phyloP scores from a whole-genome alignment of 2,797 vertebrate genomes.

The Lateolabrax maculatus region DNA sequence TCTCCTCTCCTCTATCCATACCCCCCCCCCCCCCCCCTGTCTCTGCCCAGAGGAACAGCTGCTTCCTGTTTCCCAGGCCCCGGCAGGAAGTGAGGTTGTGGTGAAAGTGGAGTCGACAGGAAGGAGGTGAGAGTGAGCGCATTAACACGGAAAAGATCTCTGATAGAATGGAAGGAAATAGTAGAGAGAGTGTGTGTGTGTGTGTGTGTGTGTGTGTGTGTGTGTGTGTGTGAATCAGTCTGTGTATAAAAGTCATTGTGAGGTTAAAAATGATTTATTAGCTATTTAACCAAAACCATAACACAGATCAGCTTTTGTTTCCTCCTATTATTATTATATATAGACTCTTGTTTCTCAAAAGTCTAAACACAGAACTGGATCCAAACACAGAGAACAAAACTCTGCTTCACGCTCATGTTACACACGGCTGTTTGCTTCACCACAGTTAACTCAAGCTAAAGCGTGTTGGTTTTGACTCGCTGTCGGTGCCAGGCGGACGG shows the following conservation, averaged over 20 bases:
- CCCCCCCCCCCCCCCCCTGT: no score
- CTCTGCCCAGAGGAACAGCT: slow-evolving; percentile 34
- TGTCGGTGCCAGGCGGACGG: no score
- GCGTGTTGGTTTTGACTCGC: background rate
- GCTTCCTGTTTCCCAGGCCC: slow-evolving; percentile 67
- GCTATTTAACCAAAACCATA: background rate
- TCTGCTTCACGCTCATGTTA: background rate
- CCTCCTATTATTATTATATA: background rate
- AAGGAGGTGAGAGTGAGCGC: slow-evolving; percentile 25
- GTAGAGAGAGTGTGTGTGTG: background rate
- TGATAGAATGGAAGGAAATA: slow-evolving; percentile 32
- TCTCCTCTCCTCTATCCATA: no score
- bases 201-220: background rate
- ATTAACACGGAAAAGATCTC: slow-evolving; percentile 22
- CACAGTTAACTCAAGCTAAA: no score
- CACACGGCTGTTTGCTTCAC: no score
- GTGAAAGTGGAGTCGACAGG: slow-evolving; percentile 58
- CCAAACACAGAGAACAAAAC: background rate
- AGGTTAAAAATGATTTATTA: slow-evolving; percentile 3
- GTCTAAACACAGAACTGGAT: background rate
- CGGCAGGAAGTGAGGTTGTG: slow-evolving; percentile 72
- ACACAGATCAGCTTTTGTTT: background rate
- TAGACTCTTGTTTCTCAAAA: background rate
- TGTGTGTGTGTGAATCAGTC: background rate
- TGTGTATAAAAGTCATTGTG: background rate